Conservation (phyloP, 1,140 invertebrate species). For the Apolygus lucorum region DNA sequence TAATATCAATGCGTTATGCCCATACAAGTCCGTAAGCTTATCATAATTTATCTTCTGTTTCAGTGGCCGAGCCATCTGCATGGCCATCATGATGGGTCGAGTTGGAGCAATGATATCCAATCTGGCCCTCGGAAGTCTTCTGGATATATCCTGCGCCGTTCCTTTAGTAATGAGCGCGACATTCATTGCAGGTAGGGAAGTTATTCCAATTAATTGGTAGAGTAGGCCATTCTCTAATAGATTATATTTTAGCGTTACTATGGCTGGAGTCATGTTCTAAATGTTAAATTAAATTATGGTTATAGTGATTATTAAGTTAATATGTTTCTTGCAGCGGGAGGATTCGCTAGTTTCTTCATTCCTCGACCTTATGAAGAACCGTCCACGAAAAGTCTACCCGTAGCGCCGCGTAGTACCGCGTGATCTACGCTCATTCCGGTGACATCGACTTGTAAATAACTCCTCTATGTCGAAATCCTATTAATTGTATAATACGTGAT, state of each 20-base stretch:
- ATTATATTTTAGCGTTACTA: neutral
- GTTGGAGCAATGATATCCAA: slow-evolving; percentile 47
- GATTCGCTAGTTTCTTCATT: neutral
- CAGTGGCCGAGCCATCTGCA: slow-evolving; percentile 41
- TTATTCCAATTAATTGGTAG: neutral
- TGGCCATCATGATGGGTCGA: slow-evolving; percentile 45
- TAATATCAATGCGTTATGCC: no score
- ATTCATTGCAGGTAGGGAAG: neutral
- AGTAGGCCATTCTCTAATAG: neutral
- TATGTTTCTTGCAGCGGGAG: neutral
- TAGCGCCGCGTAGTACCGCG: neutral
- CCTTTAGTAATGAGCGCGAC: slow-evolving; percentile 39
- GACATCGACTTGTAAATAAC: no score
- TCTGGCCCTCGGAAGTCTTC: slow-evolving; percentile 44
- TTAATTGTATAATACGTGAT: neutral
- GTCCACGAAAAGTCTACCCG: neutral
- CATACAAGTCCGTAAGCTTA: no score
- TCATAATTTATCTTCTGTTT: slow-evolving; percentile 17
- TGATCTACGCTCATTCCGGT: neutral
- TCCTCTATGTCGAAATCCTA: no score
- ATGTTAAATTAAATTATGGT: no score
- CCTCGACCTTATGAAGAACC: neutral
- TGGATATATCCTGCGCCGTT: slow-evolving; percentile 44
- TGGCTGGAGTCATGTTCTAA: no score
- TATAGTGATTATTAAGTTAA: no score